Base-by-base conservation (phyloP, 2,888 invertebrate genomes). In the Creontiades dilutus region DNA sequence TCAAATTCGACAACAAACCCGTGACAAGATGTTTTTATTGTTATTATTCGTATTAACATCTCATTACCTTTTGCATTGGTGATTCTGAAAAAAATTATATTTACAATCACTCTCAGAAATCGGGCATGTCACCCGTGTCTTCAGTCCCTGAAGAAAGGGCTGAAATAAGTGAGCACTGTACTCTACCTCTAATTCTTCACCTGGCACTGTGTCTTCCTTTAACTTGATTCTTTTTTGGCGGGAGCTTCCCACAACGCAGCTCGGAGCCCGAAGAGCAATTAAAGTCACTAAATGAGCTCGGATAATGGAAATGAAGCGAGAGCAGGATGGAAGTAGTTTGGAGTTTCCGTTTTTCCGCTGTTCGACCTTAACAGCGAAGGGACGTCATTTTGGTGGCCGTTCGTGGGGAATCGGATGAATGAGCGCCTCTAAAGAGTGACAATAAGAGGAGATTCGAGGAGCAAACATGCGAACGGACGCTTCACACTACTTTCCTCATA, bases 281-380 rank as follows among this genome's bases (percentile, higher is more conserved):
- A 78, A 78, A 78, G 78, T 46, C 78, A 19, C 47, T 78, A 47
- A 78, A 78, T 78, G 78, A 78, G 78, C 78, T 78, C 47, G 78
- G 78, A 78, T 78, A 78, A 78, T 47, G 37, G 47, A 78, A 46
- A 47, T 78, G 68, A 68, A 68, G 37, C 78, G 78, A 78, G 55
- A n/a, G 37, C 85, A 85, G 85, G 85, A 85, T 85, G 85, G 85
- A 85, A 85, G 85, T 85, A 55, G 85, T 85, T 85, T 37, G 85
- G n/a, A 16, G 85, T 85, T 85, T 85, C 85, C 85, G 85, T 85
- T 82, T 52, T 48, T 52, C 27, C 82, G 47, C 68, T n/a, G 14
- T 57, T 68, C 68, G 68, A 68, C 68, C 68, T 68, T 68, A 23
- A 68, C 68, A 23, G 68, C 68, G 68, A 68, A 68, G 68, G 68